Evolutionary conservation across 2,113 vertebrate species (phyloP).

Genomic region (Thryonomys swinderianus): DNA sequence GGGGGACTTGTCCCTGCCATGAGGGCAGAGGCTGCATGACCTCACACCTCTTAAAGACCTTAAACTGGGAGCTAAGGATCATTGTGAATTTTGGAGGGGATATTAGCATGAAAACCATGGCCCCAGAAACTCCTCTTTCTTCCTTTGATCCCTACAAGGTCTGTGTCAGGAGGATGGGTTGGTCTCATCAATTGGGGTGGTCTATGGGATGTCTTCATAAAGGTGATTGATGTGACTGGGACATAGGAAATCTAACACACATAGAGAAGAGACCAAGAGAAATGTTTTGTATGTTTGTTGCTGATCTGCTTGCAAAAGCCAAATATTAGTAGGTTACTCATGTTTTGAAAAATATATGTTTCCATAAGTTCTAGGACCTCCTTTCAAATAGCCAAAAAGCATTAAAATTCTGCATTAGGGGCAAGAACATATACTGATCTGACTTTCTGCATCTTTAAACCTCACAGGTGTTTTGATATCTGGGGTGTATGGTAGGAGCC

Average conservation of each 20-base stretch:
- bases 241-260: neutral
- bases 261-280: neutral
- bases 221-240: neutral
- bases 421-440: neutral
- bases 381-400: neutral
- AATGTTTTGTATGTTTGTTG: neutral
- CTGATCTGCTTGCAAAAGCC: slow-evolving; percentile 11
- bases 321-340: neutral
- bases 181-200: neutral
- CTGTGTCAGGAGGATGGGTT: neutral
- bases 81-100: neutral
- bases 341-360: neutral
- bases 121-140: neutral
- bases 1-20: no score
- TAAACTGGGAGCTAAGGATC: neutral
- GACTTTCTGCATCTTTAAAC: neutral
- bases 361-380: neutral
- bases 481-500: neutral
- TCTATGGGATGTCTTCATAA: neutral
- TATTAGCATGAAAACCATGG: neutral
- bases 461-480: neutral
- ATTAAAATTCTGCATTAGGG: neutral
- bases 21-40: neutral
- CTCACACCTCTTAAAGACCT: neutral
- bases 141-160: neutral